Conservation (phyloP, 2,797 vertebrate species). For the Pipistrellus kuhlii region DNA sequence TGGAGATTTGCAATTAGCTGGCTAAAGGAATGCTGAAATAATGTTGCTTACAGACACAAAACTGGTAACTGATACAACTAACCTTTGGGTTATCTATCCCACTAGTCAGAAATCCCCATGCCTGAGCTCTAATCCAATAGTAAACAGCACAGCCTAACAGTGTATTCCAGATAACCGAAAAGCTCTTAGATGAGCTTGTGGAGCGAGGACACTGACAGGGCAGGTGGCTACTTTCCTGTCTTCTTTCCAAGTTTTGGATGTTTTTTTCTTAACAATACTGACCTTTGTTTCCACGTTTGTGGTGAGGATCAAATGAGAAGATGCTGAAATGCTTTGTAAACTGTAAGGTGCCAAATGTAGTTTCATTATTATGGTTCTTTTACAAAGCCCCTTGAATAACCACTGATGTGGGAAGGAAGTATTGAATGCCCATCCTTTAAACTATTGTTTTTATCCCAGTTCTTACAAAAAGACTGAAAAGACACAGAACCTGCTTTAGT, state of each 20-base stretch:
- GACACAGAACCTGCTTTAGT: not conserved
- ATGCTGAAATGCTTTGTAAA: not conserved
- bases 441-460: constrained; percentile 13
- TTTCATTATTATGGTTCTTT: not conserved
- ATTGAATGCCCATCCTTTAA: not conserved
- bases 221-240: not conserved
- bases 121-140: not conserved
- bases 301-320: not conserved
- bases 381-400: constrained; percentile 14
- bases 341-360: not conserved
- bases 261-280: not conserved
- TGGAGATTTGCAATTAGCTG: not conserved
- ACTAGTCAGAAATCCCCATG: not conserved
- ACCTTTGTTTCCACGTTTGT: not conserved
- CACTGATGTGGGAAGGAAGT: not conserved
- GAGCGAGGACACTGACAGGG: not conserved
- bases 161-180: not conserved
- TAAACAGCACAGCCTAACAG: not conserved
- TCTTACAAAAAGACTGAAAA: not conserved
- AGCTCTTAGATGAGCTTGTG: not conserved
- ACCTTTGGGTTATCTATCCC: constrained; percentile 12
- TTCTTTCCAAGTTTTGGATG: constrained; percentile 15
- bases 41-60: not conserved
- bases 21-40: not conserved
- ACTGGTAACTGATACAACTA: not conserved